Percentiles rank a stretch among this genome's conserved stretches.
phyloP scores from a whole-genome alignment of 1,140 invertebrate species.

The Platyscapa corneri region DNA sequence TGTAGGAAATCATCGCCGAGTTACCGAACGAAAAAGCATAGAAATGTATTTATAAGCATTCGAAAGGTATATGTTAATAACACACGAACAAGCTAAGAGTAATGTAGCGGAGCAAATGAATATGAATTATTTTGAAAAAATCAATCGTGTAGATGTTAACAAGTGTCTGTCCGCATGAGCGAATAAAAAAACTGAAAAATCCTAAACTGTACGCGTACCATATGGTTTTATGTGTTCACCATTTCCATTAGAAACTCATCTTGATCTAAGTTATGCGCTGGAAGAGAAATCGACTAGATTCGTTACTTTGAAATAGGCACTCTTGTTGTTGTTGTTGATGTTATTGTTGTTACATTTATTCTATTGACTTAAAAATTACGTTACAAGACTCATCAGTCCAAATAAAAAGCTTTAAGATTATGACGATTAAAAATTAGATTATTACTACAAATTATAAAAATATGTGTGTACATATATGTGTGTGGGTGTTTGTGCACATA shows the following conservation, averaged over 20 bases:
- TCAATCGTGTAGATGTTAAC: constrained; percentile 43
- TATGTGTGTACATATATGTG: background rate
- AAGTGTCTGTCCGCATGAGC: constrained; percentile 17
- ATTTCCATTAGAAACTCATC: background rate
- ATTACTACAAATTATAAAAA: background rate
- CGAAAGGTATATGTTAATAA: constrained; percentile 44
- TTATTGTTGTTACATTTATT: background rate
- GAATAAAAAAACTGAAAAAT: constrained; percentile 34
- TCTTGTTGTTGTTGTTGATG: too few species aligned
- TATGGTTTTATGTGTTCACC: background rate
- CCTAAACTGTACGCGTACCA: background rate
- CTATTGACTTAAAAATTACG: background rate
- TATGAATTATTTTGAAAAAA: constrained; percentile 48
- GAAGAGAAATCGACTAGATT: background rate
- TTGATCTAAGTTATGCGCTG: background rate
- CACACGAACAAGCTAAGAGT: constrained; percentile 47
- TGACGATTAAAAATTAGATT: background rate
- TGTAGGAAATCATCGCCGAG: constrained; percentile 1
- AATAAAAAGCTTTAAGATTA: background rate
- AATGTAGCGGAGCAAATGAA: constrained; percentile 8
- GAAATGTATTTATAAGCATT: constrained; percentile 37
- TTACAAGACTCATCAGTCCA: background rate
- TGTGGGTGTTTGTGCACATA: too few species aligned
- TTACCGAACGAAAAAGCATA: background rate
- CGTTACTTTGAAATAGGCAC: background rate